Conservation (phyloP, 2,888 invertebrate species). For the Hydroisotoma schaefferi region DNA sequence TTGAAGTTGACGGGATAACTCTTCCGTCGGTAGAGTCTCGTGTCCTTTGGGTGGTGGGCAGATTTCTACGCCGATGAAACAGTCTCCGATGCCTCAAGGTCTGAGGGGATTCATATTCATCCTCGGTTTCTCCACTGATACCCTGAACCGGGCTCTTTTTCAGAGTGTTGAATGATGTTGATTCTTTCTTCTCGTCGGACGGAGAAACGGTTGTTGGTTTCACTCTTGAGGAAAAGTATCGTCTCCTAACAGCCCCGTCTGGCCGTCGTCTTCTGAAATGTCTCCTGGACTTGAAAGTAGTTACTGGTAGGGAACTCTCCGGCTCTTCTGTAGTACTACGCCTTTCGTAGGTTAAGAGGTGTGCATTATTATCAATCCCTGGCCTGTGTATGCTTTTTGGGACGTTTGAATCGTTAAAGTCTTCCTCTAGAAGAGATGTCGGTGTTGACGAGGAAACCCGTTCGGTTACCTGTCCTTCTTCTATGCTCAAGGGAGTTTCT, state of each 20-base stretch:
- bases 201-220: slow-evolving; percentile 17
- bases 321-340: slow-evolving; percentile 13
- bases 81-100: slow-evolving; percentile 29
- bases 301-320: slow-evolving; percentile 1
- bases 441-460: neutral
- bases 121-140: neutral
- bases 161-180: neutral
- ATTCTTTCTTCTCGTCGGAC: neutral
- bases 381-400: slow-evolving; percentile 27
- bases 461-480: neutral
- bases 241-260: slow-evolving; percentile 17
- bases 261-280: slow-evolving; percentile 40
- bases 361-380: neutral
- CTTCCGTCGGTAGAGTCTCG: neutral
- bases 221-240: slow-evolving; percentile 31
- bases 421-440: slow-evolving; percentile 18
- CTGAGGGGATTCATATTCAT: slow-evolving; percentile 16
- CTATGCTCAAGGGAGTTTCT: neutral
- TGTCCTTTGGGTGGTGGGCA: neutral
- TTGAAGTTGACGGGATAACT: slow-evolving; percentile 5
- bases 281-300: slow-evolving; percentile 31
- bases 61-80: slow-evolving; percentile 27
- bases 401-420: slow-evolving; percentile 27
- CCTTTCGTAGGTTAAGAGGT: too few species aligned
- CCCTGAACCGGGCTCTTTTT: neutral